Conservation (phyloP, 2,113 vertebrate species). For the Tragelaphus strepsiceros region DNA sequence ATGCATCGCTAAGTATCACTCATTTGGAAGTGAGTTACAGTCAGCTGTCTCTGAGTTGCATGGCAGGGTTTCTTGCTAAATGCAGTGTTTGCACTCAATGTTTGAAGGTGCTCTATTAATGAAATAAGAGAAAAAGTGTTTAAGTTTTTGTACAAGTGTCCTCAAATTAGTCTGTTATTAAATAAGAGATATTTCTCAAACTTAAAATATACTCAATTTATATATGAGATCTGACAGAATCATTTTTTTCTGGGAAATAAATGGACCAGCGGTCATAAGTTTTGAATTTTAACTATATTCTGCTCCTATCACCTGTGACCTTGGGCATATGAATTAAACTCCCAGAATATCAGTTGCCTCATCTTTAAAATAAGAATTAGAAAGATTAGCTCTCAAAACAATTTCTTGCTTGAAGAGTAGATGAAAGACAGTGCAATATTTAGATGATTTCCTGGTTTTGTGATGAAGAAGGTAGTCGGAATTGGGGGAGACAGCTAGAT, state of each 20-base stretch:
- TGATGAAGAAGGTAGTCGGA: background rate
- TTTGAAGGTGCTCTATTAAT: background rate
- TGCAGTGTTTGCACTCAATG: background rate
- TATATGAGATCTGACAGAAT: background rate
- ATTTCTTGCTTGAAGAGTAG: background rate
- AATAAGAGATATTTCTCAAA: background rate
- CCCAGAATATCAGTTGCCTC: background rate
- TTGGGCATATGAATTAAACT: background rate
- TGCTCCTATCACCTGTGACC: background rate
- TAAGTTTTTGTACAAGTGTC: background rate
- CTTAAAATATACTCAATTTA: constrained; percentile 20
- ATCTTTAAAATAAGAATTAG: constrained; percentile 14
- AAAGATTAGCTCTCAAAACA: constrained; percentile 9
- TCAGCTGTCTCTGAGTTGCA: background rate
- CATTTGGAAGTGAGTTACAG: background rate
- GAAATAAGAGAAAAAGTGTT: background rate
- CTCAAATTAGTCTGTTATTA: background rate
- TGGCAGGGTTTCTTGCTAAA: background rate
- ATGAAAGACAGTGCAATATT: background rate
- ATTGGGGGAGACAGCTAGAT: background rate
- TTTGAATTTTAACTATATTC: constrained; percentile 19
- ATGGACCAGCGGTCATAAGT: background rate
- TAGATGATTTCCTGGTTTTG: background rate
- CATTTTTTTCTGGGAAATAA: background rate
- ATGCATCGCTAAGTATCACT: background rate